phyloP scores from a whole-genome alignment of 2,113 vertebrate species.

The Carassius auratus region DNA sequence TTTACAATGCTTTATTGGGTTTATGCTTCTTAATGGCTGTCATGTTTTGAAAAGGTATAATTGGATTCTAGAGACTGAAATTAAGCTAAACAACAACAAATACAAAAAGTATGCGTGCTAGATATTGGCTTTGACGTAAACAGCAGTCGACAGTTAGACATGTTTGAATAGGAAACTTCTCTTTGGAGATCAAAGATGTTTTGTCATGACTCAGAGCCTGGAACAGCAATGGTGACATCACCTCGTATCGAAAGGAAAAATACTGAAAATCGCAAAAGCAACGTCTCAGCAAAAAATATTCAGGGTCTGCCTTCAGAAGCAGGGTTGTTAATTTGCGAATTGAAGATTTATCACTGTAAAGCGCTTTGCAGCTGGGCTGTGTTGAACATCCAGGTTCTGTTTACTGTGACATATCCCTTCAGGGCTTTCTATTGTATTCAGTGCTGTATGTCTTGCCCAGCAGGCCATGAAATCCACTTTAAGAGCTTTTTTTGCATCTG shows the following conservation, averaged over 20 bases:
- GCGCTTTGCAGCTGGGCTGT: constrained; percentile 12
- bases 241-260: not conserved
- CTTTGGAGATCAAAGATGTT: not conserved
- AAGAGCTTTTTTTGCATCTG: constrained; percentile 14
- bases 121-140: not conserved
- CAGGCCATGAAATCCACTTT: constrained; percentile 27
- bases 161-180: not conserved
- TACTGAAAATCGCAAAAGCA: not conserved
- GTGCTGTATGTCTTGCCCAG: not conserved
- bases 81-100: not conserved
- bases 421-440: constrained; percentile 56
- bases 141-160: not conserved
- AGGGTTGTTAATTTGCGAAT: not conserved
- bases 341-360: constrained; percentile 17
- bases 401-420: constrained; percentile 14
- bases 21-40: not conserved
- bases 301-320: not conserved
- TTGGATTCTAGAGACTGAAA: not conserved
- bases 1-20: not conserved
- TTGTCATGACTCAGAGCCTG: constrained; percentile 6
- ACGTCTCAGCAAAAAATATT: not conserved
- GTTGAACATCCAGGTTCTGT: constrained; percentile 34
- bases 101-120: not conserved
- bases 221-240: constrained; percentile 1
- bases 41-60: not conserved